Percentiles rank a stretch among this genome's conserved stretches.
Evolutionary conservation across 2,797 vertebrate genomes (phyloP).

Genomic region (Squalus acanthias): DNA sequence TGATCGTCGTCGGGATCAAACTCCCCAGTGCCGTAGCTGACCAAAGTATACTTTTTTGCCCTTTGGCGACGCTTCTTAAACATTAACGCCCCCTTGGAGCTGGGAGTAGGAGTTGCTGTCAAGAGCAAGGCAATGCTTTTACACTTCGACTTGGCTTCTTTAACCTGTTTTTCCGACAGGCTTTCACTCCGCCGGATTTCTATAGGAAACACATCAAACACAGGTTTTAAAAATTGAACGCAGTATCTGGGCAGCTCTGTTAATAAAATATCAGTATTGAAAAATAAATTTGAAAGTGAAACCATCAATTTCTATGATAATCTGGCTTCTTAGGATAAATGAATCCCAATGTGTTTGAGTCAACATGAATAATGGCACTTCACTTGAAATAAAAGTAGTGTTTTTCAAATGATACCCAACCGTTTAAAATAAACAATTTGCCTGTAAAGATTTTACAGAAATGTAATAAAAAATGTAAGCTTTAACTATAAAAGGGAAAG

Average conservation of each 20-base stretch:
- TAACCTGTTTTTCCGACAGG: constrained; percentile 91
- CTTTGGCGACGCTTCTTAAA: constrained; percentile 93
- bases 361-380: background rate
- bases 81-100: constrained; percentile 96
- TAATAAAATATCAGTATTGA: background rate
- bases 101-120: constrained; percentile 82
- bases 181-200: constrained; percentile 91
- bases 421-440: background rate
- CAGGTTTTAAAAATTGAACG: background rate
- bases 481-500: background rate
- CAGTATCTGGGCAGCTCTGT: too few species aligned
- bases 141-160: constrained; percentile 97
- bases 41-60: constrained; percentile 87
- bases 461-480: background rate
- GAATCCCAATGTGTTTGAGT: background rate
- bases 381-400: background rate
- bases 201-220: constrained; percentile 46
- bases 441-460: constrained; percentile 23
- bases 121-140: constrained; percentile 93
- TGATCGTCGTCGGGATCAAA: constrained; percentile 67
- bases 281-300: background rate
- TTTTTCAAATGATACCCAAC: background rate
- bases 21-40: constrained; percentile 97
- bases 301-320: background rate
- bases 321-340: background rate